Conservation (phyloP, 30 jellyfish, hydroid and myxozoan genomes). For the Aurelia sp. region DNA sequence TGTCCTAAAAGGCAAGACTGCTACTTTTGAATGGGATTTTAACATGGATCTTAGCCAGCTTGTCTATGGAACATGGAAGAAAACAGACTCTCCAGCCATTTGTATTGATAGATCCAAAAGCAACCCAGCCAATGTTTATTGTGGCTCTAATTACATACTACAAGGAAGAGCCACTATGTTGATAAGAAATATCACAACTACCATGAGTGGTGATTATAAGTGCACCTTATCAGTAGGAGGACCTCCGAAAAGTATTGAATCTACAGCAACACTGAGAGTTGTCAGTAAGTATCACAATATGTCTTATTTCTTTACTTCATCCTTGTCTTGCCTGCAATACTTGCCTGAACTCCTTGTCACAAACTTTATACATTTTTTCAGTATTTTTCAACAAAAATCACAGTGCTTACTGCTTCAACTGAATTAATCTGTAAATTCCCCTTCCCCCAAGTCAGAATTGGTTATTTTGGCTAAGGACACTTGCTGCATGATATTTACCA, state of each 20-base stretch:
- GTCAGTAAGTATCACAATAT: conserved; percentile 53
- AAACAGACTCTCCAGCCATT: background rate
- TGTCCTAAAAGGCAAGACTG: conserved; percentile 28
- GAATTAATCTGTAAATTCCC: too few relatives aligned
- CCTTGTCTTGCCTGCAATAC: too few relatives aligned
- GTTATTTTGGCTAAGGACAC: too few relatives aligned
- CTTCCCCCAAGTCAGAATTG: too few relatives aligned
- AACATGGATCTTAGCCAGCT: background rate
- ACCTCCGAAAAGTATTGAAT: background rate
- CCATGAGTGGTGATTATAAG: conserved; percentile 16
- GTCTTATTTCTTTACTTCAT: too few relatives aligned
- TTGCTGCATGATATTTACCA: too few relatives aligned
- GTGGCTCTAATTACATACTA: background rate
- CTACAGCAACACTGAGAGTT: conserved; percentile 17
- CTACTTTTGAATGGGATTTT: conserved; percentile 49
- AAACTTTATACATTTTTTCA: too few relatives aligned
- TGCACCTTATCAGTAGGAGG: background rate
- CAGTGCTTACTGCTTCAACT: too few relatives aligned
- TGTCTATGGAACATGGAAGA: background rate
- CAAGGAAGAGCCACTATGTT: background rate
- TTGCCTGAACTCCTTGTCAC: too few relatives aligned
- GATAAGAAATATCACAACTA: conserved; percentile 10
- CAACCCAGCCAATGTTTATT: background rate
- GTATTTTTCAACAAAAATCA: background rate
- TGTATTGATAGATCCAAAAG: background rate